Evolutionary conservation across 2,888 invertebrate species (phyloP).

Genomic region (Thelaira solivaga): DNA sequence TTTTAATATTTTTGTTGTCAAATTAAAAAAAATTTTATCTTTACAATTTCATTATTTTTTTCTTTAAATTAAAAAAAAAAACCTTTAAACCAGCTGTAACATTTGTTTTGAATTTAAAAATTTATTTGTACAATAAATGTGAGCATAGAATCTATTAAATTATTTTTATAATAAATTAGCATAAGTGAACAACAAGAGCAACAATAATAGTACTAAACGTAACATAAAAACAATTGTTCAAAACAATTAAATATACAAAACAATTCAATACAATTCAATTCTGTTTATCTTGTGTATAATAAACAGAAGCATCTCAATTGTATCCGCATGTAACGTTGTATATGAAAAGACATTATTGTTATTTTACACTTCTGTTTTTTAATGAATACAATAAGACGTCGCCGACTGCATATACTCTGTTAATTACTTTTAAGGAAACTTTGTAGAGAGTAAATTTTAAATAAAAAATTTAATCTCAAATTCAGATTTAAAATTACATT

Average conservation of each 20-base stretch:
- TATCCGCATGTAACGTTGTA: constrained; percentile 6
- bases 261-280: constrained; percentile 37
- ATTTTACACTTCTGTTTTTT: not conserved
- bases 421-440: not conserved
- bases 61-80: not conserved
- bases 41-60: constrained; percentile 11
- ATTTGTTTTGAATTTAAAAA: not conserved
- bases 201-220: not conserved
- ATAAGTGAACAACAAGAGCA: constrained; percentile 6
- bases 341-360: constrained; percentile 20
- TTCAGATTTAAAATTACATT: too few relatives aligned
- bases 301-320: constrained; percentile 46
- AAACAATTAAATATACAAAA: constrained; percentile 44
- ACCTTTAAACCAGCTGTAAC: not conserved
- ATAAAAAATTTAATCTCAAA: not conserved
- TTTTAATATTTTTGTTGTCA: too few relatives aligned
- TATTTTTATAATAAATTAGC: constrained; percentile 38
- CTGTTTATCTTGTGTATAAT: constrained; percentile 31
- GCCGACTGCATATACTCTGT: constrained; percentile 1
- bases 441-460: too few relatives aligned
- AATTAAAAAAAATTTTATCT: too few relatives aligned
- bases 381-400: constrained; percentile 8
- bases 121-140: constrained; percentile 28
- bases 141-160: constrained; percentile 29
- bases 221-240: constrained; percentile 24